Conservation (phyloP, 2,113 vertebrate species). For the Platichthys stellatus region DNA sequence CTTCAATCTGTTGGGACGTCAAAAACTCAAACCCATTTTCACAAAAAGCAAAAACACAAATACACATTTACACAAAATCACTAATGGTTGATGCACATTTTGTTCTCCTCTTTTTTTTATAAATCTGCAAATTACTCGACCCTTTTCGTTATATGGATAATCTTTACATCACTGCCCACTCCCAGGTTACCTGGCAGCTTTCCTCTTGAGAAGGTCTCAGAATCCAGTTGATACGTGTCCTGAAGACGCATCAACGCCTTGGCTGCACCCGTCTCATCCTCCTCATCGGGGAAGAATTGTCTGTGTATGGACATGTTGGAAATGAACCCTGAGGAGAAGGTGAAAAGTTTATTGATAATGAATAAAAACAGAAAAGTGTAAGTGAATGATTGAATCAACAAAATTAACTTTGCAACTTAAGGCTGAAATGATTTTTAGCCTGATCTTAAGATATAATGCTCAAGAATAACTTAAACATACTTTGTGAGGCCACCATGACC, state of each 20-base stretch:
- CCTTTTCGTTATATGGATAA: neutral
- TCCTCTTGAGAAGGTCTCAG: slow-evolving; percentile 91
- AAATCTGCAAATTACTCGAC: too few relatives aligned
- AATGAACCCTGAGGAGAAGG: slow-evolving; percentile 86
- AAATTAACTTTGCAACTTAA: neutral
- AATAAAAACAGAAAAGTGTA: neutral
- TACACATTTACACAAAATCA: neutral
- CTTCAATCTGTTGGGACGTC: neutral
- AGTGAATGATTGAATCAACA: neutral
- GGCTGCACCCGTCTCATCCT: slow-evolving; percentile 93
- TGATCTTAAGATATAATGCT: too few relatives aligned
- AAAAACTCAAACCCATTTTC: neutral
- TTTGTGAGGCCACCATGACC: too few relatives aligned
- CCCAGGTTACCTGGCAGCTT: slow-evolving; percentile 83
- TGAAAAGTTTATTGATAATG: neutral
- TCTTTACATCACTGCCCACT: too few relatives aligned
- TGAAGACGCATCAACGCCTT: slow-evolving; percentile 97
- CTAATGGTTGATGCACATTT: neutral
- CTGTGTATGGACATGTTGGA: slow-evolving; percentile 93
- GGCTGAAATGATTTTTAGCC: too few relatives aligned
- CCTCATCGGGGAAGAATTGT: slow-evolving; percentile 92
- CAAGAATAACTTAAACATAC: too few relatives aligned
- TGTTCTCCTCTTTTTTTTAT: neutral
- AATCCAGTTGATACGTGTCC: slow-evolving; percentile 95
- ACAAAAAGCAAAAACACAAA: neutral